A percentile compares a stretch with the other conserved stretches of the same genome.
phyloP scores from a whole-genome alignment of 2,888 invertebrate species.

The Nomada ruficornis region DNA sequence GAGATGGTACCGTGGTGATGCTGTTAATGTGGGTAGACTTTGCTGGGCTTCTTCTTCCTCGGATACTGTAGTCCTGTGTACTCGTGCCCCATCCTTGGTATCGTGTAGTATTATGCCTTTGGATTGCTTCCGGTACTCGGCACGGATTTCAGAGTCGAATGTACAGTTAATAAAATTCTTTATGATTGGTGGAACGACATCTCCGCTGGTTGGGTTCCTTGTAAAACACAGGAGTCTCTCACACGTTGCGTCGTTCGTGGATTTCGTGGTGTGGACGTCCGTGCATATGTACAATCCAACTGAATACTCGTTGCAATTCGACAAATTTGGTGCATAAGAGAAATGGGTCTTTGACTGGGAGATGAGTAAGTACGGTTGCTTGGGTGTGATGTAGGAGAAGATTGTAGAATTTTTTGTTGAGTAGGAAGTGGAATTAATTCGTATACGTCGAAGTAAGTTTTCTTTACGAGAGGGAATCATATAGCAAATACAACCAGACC shows the following conservation, averaged over 20 bases:
- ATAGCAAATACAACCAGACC: conserved; percentile 13
- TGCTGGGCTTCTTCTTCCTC: neutral
- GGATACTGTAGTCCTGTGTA: too few relatives aligned
- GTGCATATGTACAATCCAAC: conserved; percentile 4
- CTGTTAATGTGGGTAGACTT: neutral
- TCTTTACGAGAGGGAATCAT: conserved; percentile 6
- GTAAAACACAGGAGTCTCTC: neutral
- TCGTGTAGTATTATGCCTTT: neutral
- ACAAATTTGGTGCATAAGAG: neutral
- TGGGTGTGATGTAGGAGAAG: conserved; percentile 19
- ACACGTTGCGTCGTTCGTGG: neutral
- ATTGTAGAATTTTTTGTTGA: conserved; percentile 15
- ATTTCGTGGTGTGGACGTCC: conserved; percentile 4
- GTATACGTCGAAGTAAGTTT: conserved; percentile 1
- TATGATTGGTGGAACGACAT: too few relatives aligned
- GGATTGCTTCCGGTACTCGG: conserved; percentile 1
- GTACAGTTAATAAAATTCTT: conserved; percentile 63
- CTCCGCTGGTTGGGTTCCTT: too few relatives aligned
- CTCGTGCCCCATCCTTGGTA: neutral
- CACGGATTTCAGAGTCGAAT: conserved; percentile 48
- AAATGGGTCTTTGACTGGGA: conserved; percentile 19
- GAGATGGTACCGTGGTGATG: neutral
- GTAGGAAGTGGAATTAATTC: conserved; percentile 21
- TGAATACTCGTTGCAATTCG: conserved; percentile 6
- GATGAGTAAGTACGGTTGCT: conserved; percentile 18